phyloP scores from a whole-genome alignment of 2,113 vertebrate genomes.

The Sander vitreus region DNA sequence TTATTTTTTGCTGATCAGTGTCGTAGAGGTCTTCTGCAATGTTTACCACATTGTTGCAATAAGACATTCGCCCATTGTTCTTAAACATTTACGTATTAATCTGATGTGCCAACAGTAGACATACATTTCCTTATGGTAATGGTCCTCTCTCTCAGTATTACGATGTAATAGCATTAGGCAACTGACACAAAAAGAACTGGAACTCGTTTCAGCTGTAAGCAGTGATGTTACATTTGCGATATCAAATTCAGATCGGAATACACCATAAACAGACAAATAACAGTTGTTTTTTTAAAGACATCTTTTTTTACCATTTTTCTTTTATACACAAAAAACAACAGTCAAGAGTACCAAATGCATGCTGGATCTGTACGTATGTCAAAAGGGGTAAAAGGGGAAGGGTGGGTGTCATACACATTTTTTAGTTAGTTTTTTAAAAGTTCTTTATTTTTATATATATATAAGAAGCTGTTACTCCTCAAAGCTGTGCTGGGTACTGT shows the following conservation, averaged over 20 bases:
- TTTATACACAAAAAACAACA: slow-evolving; percentile 87
- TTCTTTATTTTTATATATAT: slow-evolving; percentile 20
- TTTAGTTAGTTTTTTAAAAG: slow-evolving; percentile 43
- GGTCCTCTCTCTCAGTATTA: slow-evolving; percentile 75
- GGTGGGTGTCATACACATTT: slow-evolving; percentile 51
- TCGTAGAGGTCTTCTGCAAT: not conserved
- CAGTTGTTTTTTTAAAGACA: slow-evolving; percentile 78
- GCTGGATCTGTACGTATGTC: slow-evolving; percentile 83
- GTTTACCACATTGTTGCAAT: not conserved
- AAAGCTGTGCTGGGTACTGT: slow-evolving; percentile 80
- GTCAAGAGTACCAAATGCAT: slow-evolving; percentile 88
- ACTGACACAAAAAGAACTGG: slow-evolving; percentile 68
- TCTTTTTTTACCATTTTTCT: slow-evolving; percentile 65
- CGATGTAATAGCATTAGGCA: slow-evolving; percentile 56
- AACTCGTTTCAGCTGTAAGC: slow-evolving; percentile 76
- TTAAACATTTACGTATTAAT: not conserved
- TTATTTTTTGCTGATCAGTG: not conserved
- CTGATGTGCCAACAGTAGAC: not conserved
- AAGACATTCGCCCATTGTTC: not conserved
- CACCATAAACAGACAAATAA: slow-evolving; percentile 86
- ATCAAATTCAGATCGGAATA: slow-evolving; percentile 82
- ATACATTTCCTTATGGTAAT: not conserved
- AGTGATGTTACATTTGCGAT: slow-evolving; percentile 74
- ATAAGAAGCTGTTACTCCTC: slow-evolving; percentile 69
- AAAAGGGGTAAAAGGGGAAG: slow-evolving; percentile 59